A percentile compares a stretch with the other conserved stretches of the same genome.
These are phyloP conservation scores for Leptinotarsa peninsularis DNA, from an alignment of 2,888 invertebrate genomes.

Conservation along the genomic window DNA sequence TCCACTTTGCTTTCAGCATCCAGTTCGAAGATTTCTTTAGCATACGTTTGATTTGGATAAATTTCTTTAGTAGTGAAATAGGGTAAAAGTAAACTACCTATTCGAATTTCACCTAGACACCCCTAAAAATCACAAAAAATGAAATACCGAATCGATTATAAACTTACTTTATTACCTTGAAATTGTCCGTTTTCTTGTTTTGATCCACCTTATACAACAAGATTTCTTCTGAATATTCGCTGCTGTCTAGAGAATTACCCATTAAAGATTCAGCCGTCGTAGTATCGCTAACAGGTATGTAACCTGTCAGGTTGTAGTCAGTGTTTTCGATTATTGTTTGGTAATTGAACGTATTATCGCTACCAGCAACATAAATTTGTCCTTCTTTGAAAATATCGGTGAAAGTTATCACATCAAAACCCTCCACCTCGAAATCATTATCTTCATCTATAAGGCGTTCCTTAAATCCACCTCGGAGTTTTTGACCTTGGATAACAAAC, in stretches of 20 bases:
- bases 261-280: conserved; percentile 59
- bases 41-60: conserved; percentile 70
- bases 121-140: conserved; percentile 70
- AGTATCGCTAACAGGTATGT: conserved; percentile 56
- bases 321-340: conserved; percentile 56
- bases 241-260: conserved; percentile 60
- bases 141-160: not conserved
- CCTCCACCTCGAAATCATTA: conserved; percentile 66
- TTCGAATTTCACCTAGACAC: conserved; percentile 88
- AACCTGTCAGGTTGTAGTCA: conserved; percentile 58
- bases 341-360: conserved; percentile 63
- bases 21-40: conserved; percentile 62
- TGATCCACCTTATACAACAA: conserved; percentile 60
- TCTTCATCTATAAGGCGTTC: conserved; percentile 70
- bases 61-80: conserved; percentile 84
- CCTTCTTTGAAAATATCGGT: conserved; percentile 68
- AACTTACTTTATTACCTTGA: conserved; percentile 53
- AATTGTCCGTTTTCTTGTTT: conserved; percentile 59
- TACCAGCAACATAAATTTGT: conserved; percentile 68
- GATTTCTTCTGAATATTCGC: conserved; percentile 54
- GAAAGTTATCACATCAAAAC: conserved; percentile 69
- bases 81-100: conserved; percentile 85
- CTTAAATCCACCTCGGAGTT: conserved; percentile 65
- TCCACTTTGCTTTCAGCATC: conserved; percentile 57
- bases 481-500: conserved; percentile 67